Evolutionary conservation across 2,888 invertebrate species (phyloP).

Genomic region (Junonia oenone): DNA sequence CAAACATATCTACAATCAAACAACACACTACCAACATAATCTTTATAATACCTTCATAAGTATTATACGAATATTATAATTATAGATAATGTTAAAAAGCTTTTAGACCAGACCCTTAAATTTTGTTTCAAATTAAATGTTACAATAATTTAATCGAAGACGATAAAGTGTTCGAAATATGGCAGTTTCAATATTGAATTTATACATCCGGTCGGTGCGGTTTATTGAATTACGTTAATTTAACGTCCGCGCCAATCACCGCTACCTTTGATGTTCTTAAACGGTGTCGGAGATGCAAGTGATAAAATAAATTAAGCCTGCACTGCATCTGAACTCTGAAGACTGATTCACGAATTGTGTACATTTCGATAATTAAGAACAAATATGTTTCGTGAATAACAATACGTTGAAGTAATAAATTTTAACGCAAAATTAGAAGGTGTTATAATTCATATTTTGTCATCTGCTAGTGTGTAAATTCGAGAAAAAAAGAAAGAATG

Average conservation of each 20-base stretch:
- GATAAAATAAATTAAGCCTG: conserved; percentile 68
- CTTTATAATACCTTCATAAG: too few species aligned
- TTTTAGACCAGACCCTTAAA: too few species aligned
- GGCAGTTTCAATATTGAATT: conserved; percentile 23
- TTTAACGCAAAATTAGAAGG: too few species aligned
- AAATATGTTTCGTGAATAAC: not conserved
- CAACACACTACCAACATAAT: too few species aligned
- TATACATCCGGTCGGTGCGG: conserved; percentile 28
- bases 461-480: too few species aligned
- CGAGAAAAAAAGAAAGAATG: too few species aligned
- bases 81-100: too few species aligned
- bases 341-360: conserved; percentile 54
- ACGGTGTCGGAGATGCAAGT: conserved; percentile 63
- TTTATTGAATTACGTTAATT: conserved; percentile 42
- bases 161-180: conserved; percentile 26
- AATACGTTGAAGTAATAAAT: too few species aligned
- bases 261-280: conserved; percentile 65
- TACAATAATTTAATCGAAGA: not conserved
- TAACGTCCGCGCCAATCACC: conserved; percentile 58
- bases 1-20: too few species aligned
- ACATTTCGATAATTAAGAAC: conserved; percentile 37
- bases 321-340: conserved; percentile 49
- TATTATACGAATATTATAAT: too few species aligned
- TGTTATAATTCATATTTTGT: not conserved
- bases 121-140: too few species aligned